phyloP scores from a whole-genome alignment of 1,140 invertebrate genomes.

The Lepidurus arcticus region DNA sequence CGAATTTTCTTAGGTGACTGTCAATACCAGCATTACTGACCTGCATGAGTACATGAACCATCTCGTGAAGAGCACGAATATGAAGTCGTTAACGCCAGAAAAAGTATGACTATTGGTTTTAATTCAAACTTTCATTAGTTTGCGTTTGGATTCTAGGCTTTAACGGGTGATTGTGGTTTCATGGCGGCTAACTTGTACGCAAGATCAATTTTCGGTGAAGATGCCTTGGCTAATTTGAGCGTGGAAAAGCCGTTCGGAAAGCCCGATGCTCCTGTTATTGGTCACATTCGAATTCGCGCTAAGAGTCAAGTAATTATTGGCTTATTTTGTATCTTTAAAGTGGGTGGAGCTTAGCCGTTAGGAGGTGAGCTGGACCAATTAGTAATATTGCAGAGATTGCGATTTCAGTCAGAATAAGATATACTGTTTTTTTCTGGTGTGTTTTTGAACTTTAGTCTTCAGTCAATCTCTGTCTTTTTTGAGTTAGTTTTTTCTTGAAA shows the following conservation, averaged over 20 bases:
- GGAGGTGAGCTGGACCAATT: no score
- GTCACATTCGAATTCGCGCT: constrained; percentile 93
- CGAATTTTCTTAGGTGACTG: constrained; percentile 60
- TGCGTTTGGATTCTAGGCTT: constrained; percentile 51
- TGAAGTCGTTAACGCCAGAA: constrained; percentile 96
- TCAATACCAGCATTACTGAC: constrained; percentile 90
- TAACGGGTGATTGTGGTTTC: constrained; percentile 94
- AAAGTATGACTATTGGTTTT: constrained; percentile 46
- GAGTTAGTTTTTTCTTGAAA: no score
- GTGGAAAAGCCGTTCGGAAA: constrained; percentile 91
- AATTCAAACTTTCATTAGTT: constrained; percentile 33
- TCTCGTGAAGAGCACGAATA: constrained; percentile 88
- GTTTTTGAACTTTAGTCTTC: neutral
- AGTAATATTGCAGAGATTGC: no score
- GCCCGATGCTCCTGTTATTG: constrained; percentile 79
- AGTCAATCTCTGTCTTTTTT: no score
- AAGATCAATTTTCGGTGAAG: constrained; percentile 97
- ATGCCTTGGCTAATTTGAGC: constrained; percentile 95
- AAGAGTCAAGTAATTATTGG: constrained; percentile 77
- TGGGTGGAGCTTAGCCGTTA: neutral
- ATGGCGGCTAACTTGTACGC: constrained; percentile 99
- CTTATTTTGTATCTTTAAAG: constrained; percentile 25
- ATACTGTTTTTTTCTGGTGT: no score
- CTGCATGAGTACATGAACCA: constrained; percentile 89
- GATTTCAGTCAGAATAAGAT: no score